Base-by-base conservation (phyloP, 2,113 vertebrate genomes). In the Neopipo cinnamomea region DNA sequence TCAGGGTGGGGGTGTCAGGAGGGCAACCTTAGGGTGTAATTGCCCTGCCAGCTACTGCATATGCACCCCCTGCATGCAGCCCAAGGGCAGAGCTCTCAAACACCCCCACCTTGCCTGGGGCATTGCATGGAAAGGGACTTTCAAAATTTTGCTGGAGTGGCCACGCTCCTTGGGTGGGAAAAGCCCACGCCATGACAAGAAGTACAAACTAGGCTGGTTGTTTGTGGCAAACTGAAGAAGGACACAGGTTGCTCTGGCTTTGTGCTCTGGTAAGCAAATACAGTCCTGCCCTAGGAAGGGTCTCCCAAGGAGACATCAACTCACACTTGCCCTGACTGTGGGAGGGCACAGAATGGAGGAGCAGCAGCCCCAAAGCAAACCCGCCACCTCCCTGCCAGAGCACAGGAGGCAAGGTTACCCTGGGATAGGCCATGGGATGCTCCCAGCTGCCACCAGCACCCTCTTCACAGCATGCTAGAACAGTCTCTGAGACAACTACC, bases 271-370 rank as follows among this genome's bases (percentile, higher is more conserved):
- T n/a, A 25, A 66, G 6, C 12, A 71, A 78, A 75, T 1, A 3
- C 11, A 79, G 13, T 23, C 37, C 24, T 0, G 2, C 33, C 19
- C 73, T 44, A 42, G 15, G 17, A 74, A 50, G 31, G 39, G 35
- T 47, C 23, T 67, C 47, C 23, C 61, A 66, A 66, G 23, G 39
- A 88, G 24, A 30, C 59, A 56, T 24, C 42, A 58, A 53, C 22
- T 1, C 3, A 1, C 11, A 31, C 37, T 24, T 3, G 0, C 63
- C 46, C 16, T 0, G 3, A 11, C 39, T 52, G 49, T 0, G 0
- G 30, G 41, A 86, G 2, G 10, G 30, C 5, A 3, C 22, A 42
- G 15, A 67, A 20, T 1, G 1, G 44, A 37, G 21, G 7, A 68
- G n/a, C 37, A 73, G 49, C 16, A 62, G 52, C 35, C 42, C 33